Evolutionary conservation across 2,888 invertebrate species (phyloP).

Genomic region (Ophioninae sp.): DNA sequence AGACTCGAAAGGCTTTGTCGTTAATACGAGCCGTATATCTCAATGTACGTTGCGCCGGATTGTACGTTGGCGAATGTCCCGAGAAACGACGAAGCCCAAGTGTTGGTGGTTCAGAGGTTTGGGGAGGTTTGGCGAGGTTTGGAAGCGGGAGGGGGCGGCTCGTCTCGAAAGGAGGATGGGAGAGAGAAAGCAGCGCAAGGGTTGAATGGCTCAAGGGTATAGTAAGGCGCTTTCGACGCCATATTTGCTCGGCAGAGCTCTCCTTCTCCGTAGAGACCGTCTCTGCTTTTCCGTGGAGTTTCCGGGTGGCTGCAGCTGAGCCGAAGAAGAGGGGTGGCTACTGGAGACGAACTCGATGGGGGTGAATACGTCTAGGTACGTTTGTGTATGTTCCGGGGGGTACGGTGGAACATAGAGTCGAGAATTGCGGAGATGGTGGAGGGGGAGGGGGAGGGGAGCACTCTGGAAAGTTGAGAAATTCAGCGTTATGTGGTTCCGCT

Average conservation of each 20-base stretch:
- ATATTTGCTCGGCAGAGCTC: conserved; percentile 72
- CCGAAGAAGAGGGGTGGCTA: conserved; percentile 66
- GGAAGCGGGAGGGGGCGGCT: neutral
- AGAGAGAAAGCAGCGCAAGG: conserved; percentile 66
- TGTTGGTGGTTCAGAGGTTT: conserved; percentile 33
- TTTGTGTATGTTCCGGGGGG: conserved; percentile 11
- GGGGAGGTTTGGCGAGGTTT: too few relatives aligned
- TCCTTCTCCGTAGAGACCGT: conserved; percentile 61
- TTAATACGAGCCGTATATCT: conserved; percentile 44
- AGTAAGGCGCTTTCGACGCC: conserved; percentile 72
- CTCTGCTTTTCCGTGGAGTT: conserved; percentile 68
- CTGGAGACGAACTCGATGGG: conserved; percentile 51
- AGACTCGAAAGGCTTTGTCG: conserved; percentile 37
- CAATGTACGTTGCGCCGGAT: conserved; percentile 42
- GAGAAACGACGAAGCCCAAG: conserved; percentile 30
- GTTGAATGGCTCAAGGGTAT: conserved; percentile 71
- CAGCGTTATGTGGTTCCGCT: conserved; percentile 45
- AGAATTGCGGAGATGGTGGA: too few relatives aligned
- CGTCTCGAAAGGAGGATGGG: conserved; percentile 28
- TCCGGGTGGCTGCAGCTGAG: conserved; percentile 69
- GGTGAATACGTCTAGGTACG: conserved; percentile 1
- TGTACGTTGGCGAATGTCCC: conserved; percentile 55
- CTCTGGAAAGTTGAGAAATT: conserved; percentile 56
- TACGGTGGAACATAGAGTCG: too few relatives aligned
- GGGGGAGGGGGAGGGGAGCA: neutral